These are phyloP conservation scores for Anarrhichthys ocellatus DNA, from an alignment of 2,113 vertebrate genomes.

Conservation along the genomic window DNA sequence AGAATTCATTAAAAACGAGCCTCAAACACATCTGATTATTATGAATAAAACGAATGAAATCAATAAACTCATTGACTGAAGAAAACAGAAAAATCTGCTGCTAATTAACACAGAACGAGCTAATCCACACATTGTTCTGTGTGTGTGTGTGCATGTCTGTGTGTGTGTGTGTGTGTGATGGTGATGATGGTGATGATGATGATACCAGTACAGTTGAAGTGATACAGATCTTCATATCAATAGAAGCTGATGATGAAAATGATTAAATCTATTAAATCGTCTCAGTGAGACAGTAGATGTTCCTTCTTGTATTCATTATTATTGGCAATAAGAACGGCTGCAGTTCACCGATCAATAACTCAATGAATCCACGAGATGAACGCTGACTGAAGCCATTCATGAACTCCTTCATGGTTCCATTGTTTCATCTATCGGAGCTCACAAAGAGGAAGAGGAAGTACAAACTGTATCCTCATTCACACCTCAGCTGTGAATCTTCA, in stretches of 20 bases:
- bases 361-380: too few species aligned
- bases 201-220: too few species aligned
- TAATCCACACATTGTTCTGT: conserved; percentile 37
- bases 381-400: too few species aligned
- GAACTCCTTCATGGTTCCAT: too few species aligned
- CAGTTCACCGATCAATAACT: background rate
- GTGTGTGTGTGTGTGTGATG: background rate
- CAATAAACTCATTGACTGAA: too few species aligned
- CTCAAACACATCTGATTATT: too few species aligned
- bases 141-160: background rate
- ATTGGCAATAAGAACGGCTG: background rate
- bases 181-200: too few species aligned
- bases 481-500: background rate
- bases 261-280: background rate
- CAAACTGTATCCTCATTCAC: background rate
- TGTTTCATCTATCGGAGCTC: background rate
- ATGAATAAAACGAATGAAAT: too few species aligned
- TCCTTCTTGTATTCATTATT: background rate
- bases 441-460: background rate
- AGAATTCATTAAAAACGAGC: too few species aligned
- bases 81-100: conserved; percentile 32
- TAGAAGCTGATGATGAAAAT: too few species aligned
- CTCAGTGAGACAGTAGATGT: background rate
- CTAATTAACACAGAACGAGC: conserved; percentile 19
- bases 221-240: too few species aligned